phyloP scores from a whole-genome alignment of 2,113 vertebrate genomes.

The Erythrocebus patas region DNA sequence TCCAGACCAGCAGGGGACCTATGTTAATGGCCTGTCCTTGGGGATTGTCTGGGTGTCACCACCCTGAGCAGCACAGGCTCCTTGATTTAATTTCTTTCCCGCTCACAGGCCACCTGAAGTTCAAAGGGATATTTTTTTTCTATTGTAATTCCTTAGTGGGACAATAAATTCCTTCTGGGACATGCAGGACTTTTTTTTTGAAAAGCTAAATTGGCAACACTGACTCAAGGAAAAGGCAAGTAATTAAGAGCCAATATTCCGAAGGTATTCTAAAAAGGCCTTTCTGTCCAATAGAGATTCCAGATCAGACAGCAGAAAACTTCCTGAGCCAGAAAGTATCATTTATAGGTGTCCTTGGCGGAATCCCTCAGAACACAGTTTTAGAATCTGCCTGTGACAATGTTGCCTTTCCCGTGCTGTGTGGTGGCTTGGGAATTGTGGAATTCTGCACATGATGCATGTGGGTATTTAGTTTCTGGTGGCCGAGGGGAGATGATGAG shows the following conservation, averaged over 20 bases:
- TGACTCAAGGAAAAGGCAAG: background rate
- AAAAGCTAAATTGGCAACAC: conserved; percentile 37
- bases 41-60: background rate
- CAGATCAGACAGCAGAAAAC: background rate
- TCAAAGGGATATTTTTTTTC: conserved; percentile 49
- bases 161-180: conserved; percentile 38
- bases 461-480: background rate
- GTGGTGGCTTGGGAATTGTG: background rate
- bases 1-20: background rate
- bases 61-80: background rate
- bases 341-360: conserved; percentile 58
- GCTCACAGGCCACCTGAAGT: background rate
- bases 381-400: conserved; percentile 9
- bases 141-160: conserved; percentile 31
- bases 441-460: background rate
- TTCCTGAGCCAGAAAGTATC: conserved; percentile 33
- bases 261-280: background rate
- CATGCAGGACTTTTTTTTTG: background rate
- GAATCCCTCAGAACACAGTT: background rate
- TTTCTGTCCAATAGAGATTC: conserved; percentile 25
- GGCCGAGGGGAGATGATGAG: background rate
- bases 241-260: background rate
- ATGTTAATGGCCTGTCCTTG: background rate
- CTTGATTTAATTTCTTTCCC: conserved; percentile 19
- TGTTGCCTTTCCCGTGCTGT: conserved; percentile 20